Conservation (phyloP, 2,888 invertebrate species). For the Pollenia amentaria region DNA sequence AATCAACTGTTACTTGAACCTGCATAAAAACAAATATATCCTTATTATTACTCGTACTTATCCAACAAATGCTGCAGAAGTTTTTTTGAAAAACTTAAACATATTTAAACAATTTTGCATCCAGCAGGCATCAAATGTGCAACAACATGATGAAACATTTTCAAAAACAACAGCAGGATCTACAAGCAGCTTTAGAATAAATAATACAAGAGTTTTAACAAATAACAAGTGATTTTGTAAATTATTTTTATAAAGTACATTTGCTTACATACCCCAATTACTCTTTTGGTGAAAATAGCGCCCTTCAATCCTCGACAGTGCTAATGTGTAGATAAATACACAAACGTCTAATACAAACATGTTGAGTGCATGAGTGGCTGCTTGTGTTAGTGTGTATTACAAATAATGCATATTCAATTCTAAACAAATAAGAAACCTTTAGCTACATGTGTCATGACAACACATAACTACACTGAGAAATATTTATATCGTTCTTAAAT, state of each 20-base stretch:
- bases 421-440: constrained; percentile 63
- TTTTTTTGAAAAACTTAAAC: no score
- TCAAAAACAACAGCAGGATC: constrained; percentile 57
- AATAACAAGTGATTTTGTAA: constrained; percentile 50
- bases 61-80: no score
- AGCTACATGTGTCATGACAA: constrained; percentile 30
- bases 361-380: neutral
- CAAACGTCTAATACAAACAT: neutral
- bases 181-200: constrained; percentile 35
- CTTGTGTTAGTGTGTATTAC: constrained; percentile 17
- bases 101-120: no score
- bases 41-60: no score
- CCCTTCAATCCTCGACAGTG: constrained; percentile 24
- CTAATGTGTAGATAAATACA: constrained; percentile 29
- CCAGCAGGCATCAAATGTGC: constrained; percentile 42
- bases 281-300: neutral
- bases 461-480: neutral
- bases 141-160: constrained; percentile 53
- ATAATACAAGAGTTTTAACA: constrained; percentile 45
- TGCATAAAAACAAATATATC: no score
- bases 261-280: neutral
- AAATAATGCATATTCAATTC: constrained; percentile 71
- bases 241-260: constrained; percentile 29
- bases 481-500: no score
- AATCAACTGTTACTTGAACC: no score